Evolutionary conservation across 2,888 invertebrate genomes (phyloP).

Genomic region (Nasonia oneida): DNA sequence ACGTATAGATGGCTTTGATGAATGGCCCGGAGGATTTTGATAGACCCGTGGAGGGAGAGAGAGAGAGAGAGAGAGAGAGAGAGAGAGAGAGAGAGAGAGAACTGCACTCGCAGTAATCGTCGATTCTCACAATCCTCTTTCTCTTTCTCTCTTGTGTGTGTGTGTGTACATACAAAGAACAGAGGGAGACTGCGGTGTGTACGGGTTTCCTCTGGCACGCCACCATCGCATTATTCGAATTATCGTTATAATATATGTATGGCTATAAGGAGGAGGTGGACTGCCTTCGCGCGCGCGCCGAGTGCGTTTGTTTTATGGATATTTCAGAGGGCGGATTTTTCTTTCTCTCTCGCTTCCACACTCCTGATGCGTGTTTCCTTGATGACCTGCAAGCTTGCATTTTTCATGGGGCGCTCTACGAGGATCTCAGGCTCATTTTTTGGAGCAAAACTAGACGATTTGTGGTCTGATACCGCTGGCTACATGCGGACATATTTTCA

Average conservation of each 20-base stretch:
- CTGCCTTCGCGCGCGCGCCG: not conserved
- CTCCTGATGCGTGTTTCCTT: not conserved
- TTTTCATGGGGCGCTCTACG: not conserved
- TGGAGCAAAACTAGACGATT: not conserved
- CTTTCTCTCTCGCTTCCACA: not conserved
- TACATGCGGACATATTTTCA: not conserved
- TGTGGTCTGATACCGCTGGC: not conserved
- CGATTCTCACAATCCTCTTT: conserved; percentile 45
- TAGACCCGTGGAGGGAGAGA: conserved; percentile 67
- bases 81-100: conserved; percentile 31
- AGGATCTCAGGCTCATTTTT: not conserved
- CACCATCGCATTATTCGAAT: conserved; percentile 51
- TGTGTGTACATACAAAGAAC: not conserved
- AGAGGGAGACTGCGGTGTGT: not conserved
- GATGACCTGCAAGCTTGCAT: not conserved
- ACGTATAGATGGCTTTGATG: conserved; percentile 77
- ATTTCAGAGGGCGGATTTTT: conserved; percentile 10
- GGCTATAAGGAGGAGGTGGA: conserved; percentile 18
- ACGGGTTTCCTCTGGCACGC: conserved; percentile 47
- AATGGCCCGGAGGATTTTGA: conserved; percentile 72
- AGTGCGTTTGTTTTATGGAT: conserved; percentile 35
- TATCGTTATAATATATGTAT: conserved; percentile 40
- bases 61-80: not conserved
- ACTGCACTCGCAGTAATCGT: conserved; percentile 58
- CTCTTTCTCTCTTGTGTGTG: not conserved